Evolutionary conservation across 2,113 vertebrate genomes (phyloP).

Genomic region (Macquaria ambigua): DNA sequence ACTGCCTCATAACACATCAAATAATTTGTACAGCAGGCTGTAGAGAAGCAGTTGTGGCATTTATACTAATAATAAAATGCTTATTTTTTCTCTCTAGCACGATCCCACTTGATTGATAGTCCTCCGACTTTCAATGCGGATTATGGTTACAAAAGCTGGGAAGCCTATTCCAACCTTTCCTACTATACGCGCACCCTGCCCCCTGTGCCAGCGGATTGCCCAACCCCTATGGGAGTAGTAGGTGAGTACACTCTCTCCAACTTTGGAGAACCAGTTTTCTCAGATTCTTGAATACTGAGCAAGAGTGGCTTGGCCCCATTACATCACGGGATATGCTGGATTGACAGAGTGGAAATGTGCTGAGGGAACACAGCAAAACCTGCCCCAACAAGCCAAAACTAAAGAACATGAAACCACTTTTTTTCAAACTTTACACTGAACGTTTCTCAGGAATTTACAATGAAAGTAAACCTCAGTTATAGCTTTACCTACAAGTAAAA

Average conservation of each 20-base stretch:
- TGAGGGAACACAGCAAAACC: background rate
- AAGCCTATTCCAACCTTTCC: conserved; percentile 94
- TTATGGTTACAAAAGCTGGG: conserved; percentile 95
- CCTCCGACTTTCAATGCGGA: conserved; percentile 94
- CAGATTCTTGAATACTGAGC: conserved; percentile 77
- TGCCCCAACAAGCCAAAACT: background rate
- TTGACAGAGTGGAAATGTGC: background rate
- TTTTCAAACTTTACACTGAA: background rate
- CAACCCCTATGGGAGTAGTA: conserved; percentile 96
- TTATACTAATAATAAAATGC: background rate
- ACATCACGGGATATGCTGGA: conserved; percentile 44
- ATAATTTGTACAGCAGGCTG: conserved; percentile 24
- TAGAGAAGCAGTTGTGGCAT: background rate
- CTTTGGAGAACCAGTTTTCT: conserved; percentile 81
- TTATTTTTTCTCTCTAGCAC: conserved; percentile 82
- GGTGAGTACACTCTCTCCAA: conserved; percentile 83
- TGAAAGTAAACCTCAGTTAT: background rate
- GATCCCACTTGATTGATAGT: conserved; percentile 94
- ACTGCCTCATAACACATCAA: background rate
- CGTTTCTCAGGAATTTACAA: background rate
- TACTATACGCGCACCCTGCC: conserved; percentile 94
- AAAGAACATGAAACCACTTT: background rate
- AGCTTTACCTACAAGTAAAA: background rate
- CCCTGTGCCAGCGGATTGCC: conserved; percentile 92
- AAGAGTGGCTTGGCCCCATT: conserved; percentile 37